phyloP scores from a whole-genome alignment of 2,888 invertebrate genomes.

The Clistopyga incitator region DNA sequence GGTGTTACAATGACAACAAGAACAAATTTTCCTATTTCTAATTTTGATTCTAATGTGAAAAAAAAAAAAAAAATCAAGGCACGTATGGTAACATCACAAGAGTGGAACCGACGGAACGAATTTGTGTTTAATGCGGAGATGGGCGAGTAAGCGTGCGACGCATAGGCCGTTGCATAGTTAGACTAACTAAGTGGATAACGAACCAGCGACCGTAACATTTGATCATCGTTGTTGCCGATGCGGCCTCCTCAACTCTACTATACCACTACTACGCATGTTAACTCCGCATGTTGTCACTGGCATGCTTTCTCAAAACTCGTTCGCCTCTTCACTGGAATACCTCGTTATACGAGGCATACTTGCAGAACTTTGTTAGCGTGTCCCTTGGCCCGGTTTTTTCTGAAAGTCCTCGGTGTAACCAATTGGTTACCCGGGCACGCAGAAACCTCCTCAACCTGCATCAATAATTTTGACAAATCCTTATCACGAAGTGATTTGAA shows the following conservation, averaged over 20 bases:
- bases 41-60: not conserved
- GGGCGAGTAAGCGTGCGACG: conserved; percentile 44
- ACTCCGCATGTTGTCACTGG: conserved; percentile 17
- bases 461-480: too few relatives aligned
- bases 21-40: not conserved
- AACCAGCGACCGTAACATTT: conserved; percentile 72
- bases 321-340: conserved; percentile 23
- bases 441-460: not conserved
- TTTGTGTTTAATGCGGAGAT: conserved; percentile 8
- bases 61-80: not conserved
- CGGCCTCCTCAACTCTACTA: conserved; percentile 56
- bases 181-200: conserved; percentile 70
- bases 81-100: conserved; percentile 2
- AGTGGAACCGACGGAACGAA: not conserved
- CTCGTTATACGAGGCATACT: conserved; percentile 49
- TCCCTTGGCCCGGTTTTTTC: conserved; percentile 26
- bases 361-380: conserved; percentile 26
- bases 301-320: conserved; percentile 28
- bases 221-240: conserved; percentile 69
- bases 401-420: conserved; percentile 36
- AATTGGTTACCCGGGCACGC: not conserved
- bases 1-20: not conserved
- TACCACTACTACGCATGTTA: conserved; percentile 28
- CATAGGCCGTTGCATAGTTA: conserved; percentile 66
- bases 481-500: too few relatives aligned